A percentile compares a stretch with the other conserved stretches of the same genome.
phyloP scores from a whole-genome alignment of 2,113 vertebrate genomes.

The Vulpes ferrilata region DNA sequence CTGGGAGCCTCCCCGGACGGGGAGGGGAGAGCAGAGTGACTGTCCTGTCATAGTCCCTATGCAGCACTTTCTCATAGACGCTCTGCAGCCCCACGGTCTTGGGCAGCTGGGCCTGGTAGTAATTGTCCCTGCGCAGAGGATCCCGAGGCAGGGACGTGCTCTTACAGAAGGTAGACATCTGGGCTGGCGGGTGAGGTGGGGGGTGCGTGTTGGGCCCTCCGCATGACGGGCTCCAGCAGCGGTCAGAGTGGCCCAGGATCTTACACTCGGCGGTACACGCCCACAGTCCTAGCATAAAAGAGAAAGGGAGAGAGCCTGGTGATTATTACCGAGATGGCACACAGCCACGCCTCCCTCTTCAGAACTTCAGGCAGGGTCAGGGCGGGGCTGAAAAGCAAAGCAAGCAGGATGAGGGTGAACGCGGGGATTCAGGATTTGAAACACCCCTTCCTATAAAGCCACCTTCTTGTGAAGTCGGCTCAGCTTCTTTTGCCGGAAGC shows the following conservation, averaged over 20 bases:
- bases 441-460: not conserved
- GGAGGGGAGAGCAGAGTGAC: constrained; percentile 93
- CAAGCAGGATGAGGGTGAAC: not conserved
- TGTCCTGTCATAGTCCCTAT: constrained; percentile 94
- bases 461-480: not conserved
- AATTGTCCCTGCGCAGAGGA: constrained; percentile 93
- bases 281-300: constrained; percentile 92
- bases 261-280: constrained; percentile 98
- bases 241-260: constrained; percentile 96
- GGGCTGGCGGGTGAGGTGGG: constrained; percentile 87
- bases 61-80: constrained; percentile 95
- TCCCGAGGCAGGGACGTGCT: constrained; percentile 95
- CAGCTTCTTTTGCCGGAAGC: not conserved
- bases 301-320: constrained; percentile 30
- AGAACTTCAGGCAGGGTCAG: not conserved
- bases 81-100: constrained; percentile 95
- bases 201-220: constrained; percentile 89
- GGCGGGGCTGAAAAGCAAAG: not conserved
- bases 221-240: constrained; percentile 98
- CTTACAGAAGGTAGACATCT: constrained; percentile 95
- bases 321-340: not conserved
- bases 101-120: constrained; percentile 93
- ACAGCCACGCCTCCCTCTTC: not conserved
- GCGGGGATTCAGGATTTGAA: not conserved
- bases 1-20: constrained; percentile 93